Evolutionary conservation across 1,140 invertebrate genomes (phyloP).

Genomic region (Hycleus cichorii): DNA sequence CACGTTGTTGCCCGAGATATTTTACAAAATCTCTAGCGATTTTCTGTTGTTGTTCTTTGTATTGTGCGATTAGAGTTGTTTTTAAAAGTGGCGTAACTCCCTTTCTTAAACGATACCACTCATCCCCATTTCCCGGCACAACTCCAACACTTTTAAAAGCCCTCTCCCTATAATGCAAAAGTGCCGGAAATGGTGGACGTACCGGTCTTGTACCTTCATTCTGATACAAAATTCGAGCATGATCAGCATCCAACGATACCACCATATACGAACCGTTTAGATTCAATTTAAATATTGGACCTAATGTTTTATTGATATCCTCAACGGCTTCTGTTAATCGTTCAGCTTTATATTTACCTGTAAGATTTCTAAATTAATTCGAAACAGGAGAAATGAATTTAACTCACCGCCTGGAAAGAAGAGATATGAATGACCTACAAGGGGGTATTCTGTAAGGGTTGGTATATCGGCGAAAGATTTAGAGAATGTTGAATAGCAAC

Average conservation of each 20-base stretch:
- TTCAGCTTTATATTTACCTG: conserved; percentile 35
- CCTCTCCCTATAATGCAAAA: conserved; percentile 33
- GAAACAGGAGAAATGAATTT: not conserved
- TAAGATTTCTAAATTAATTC: conserved; percentile 7
- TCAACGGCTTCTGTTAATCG: conserved; percentile 38
- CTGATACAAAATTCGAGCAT: conserved; percentile 34
- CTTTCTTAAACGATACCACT: conserved; percentile 38
- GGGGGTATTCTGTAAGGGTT: conserved; percentile 28
- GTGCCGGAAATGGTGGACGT: conserved; percentile 37
- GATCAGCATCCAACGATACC: conserved; percentile 35
- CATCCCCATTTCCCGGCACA: conserved; percentile 38
- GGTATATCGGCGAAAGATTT: conserved; percentile 33
- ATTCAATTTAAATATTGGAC: conserved; percentile 38
- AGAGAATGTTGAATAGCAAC: too few species aligned
- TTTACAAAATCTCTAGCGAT: conserved; percentile 34
- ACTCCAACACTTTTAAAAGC: conserved; percentile 37
- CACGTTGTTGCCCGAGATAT: conserved; percentile 28
- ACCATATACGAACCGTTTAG: conserved; percentile 34
- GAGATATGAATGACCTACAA: conserved; percentile 39
- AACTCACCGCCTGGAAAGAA: conserved; percentile 37
- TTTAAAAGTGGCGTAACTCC: conserved; percentile 35
- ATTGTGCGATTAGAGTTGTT: conserved; percentile 26
- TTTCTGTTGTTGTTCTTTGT: conserved; percentile 26
- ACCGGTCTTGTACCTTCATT: conserved; percentile 36
- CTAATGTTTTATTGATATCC: conserved; percentile 33